Percentiles rank a stretch among this genome's conserved stretches.
Conservation (phyloP, 2,113 vertebrate species). For the Polypterus bichir region DNA sequence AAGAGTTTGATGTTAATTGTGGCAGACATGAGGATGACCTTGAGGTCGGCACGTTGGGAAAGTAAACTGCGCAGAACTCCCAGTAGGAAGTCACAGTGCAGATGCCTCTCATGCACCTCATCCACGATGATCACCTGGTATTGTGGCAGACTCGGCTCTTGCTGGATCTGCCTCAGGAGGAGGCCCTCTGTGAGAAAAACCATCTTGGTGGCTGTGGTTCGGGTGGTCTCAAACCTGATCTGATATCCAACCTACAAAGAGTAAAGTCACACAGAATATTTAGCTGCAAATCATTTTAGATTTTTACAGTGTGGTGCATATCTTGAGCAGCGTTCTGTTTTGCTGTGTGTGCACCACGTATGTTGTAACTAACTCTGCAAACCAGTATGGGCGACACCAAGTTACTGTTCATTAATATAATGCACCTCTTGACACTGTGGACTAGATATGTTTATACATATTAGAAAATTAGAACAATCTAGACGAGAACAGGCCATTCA, state of each 20-base stretch:
- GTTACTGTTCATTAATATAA: too few species aligned
- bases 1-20: constrained; percentile 87
- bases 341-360: too few species aligned
- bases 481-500: too few species aligned
- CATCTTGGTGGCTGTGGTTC: constrained; percentile 57
- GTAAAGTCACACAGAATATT: too few species aligned
- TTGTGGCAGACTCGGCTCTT: constrained; percentile 44
- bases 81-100: constrained; percentile 77
- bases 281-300: too few species aligned
- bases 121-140: constrained; percentile 71
- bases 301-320: too few species aligned
- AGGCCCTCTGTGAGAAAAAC: constrained; percentile 82
- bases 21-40: constrained; percentile 82
- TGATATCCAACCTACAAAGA: constrained; percentile 71
- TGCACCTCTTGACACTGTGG: too few species aligned
- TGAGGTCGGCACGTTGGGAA: constrained; percentile 46
- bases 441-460: too few species aligned
- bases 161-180: constrained; percentile 74
- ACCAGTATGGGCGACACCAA: too few species aligned
- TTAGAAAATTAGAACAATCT: too few species aligned
- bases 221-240: constrained; percentile 78
- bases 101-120: constrained; percentile 81
- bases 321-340: too few species aligned
- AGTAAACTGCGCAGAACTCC: constrained; percentile 64
- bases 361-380: too few species aligned